Base-by-base conservation (phyloP, 2,888 invertebrate species). In the Drosophila vallismaia region DNA sequence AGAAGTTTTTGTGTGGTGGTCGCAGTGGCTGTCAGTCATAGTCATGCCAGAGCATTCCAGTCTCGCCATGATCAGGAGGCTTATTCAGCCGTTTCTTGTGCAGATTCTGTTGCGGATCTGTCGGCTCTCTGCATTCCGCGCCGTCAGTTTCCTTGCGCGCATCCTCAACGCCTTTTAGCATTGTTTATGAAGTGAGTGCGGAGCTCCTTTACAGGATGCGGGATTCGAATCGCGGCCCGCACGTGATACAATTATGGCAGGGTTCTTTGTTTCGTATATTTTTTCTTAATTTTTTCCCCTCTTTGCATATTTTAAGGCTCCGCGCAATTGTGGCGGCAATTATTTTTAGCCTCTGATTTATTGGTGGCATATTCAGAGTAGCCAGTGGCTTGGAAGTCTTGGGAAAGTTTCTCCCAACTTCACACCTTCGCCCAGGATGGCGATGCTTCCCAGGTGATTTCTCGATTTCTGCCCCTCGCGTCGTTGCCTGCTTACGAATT, bases 211-310 rank as follows among this genome's bases (percentile, higher is more conserved):
- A 29, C 63, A 64, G 63, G 63, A 64, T 68, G 10, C 66, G 64
- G 64, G 19, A 19, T 19, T 19, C 19, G 19, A 63, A 42, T 63
- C 50, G 49, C 71, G 67, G 40, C 36, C 45, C 82, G 78, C 89
- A 88, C 88, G 90, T 91, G 89, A 88, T 91, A 90, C 89, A 91
- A 89, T 91, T 91, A 90, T 88, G 84, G 88, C 85, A 83, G 85
- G 33, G 24, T 57, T 56, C 62, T 70, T 56, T 82, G 77, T 85
- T 19, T 83, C 48, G 79, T 81, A 80, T 81, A 82, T 77, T 78
- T 69, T 81, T 81, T 42, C 8, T 42, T 42, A 14, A 33, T 40
- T 57, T 58, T 40, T 44, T 24, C 44, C 29, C 24, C 33, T 45
- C 52, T 57, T 55, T 68, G 53, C 57, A 60, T 73, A 64, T 74